Base-by-base conservation (phyloP, 2,797 vertebrate species). In the Hydrocynus forskahlii region DNA sequence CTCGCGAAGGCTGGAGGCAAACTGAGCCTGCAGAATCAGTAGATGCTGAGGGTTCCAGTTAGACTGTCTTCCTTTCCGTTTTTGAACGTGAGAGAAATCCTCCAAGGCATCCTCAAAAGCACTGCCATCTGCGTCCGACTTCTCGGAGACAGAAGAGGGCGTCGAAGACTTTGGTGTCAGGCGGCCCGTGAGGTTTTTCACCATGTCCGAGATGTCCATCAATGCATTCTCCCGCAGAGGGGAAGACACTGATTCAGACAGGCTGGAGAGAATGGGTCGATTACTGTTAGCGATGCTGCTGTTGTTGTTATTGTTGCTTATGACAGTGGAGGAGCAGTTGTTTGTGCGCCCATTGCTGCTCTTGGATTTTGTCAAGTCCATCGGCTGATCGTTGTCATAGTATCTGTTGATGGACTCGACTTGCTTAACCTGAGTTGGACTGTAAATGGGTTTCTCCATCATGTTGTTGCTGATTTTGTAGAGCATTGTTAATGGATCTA, bases 21-120 rank as follows among this genome's bases (percentile, higher is more conserved):
- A 99, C 92, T 99, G 98, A 45, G 98, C 98, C 93, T 99, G 98
- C 84, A 99, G 96, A 87, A 99, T 98, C 72, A 99, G 94, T 88
- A 99, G 95, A 91, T 99, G 98, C 87, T 99, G 98, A 9, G 98
- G 98, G 89, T 99, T 99, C 98, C 97, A 99, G 95, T 98, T 98
- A 10, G 98, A 99, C 93, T 99, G 98, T 75, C 98, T 91, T 48
- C 97, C 98, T 91, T 99, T 99, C 84, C 97, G 93, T 90, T 98
- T 98, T 88, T 99, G 98, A 35, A 99, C 93, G 0, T 97, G 96
- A 0, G 97, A 98, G 83, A 99, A 92, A 85, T 99, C 98, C 16
- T 99, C 98, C 82, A 97, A 87, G 23, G 96, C 95, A 78, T 99
- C 98, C 87, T 99, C 97, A 73, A 98, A 97, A 87, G 95, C 95